Conservation (phyloP, 2,797 vertebrate species). For the Luscinia megarhynchos region DNA sequence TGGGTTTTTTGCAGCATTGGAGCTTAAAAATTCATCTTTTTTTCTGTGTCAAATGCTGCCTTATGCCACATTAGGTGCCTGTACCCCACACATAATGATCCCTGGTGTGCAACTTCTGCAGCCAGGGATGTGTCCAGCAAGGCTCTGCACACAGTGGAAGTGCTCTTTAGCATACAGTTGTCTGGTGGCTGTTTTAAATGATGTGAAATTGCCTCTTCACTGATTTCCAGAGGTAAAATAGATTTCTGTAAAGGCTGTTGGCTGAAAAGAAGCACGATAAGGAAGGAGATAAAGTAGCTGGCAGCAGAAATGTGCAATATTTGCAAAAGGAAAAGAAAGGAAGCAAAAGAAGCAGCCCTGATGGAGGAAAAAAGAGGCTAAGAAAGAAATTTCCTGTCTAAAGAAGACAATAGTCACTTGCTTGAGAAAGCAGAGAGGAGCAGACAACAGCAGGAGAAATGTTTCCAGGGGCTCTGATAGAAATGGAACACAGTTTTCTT, state of each 20-base stretch:
- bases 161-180: background rate
- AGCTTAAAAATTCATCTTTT: background rate
- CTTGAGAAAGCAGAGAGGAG: constrained; percentile 17
- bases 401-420: constrained; percentile 38
- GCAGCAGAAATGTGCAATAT: background rate
- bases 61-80: background rate
- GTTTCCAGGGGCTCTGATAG: constrained; percentile 56
- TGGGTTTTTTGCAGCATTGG: background rate
- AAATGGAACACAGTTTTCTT: constrained; percentile 54
- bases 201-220: background rate
- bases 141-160: background rate
- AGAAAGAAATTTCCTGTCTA: constrained; percentile 14
- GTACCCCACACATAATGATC: too few species aligned
- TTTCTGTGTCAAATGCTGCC: background rate
- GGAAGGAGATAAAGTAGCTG: background rate
- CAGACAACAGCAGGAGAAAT: constrained; percentile 43
- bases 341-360: background rate
- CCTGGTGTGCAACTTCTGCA: background rate
- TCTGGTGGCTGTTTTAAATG: background rate
- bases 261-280: background rate
- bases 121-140: background rate
- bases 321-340: background rate
- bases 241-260: background rate
- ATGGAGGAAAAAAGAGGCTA: background rate
- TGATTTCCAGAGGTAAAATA: background rate